Conservation (phyloP, 2,113 vertebrate species). For the Sakesphorus luctuosus region DNA sequence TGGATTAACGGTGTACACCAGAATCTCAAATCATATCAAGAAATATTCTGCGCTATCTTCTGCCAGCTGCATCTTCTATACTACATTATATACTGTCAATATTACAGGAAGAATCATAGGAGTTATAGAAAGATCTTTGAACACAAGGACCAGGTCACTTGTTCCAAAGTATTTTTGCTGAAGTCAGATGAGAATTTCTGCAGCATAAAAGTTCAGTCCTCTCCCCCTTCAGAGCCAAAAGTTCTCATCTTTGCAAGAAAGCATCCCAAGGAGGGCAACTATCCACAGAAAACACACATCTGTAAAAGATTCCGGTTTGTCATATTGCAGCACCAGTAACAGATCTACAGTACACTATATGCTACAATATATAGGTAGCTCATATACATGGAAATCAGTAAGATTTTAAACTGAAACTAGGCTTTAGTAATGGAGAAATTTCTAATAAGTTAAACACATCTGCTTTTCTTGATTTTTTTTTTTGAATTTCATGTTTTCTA, state of each 20-base stretch:
- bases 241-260: background rate
- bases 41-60: background rate
- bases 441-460: background rate
- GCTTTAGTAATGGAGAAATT: background rate
- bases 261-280: background rate
- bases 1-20: background rate
- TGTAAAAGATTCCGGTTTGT: background rate
- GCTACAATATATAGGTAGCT: background rate
- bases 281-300: background rate
- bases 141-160: background rate
- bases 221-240: background rate
- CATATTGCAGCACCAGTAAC: background rate
- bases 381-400: background rate
- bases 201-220: background rate
- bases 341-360: background rate
- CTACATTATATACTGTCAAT: background rate
- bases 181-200: background rate
- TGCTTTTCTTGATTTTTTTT: background rate
- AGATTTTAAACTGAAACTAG: background rate
- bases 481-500: background rate
- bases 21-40: background rate
- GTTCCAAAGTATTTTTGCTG: background rate
- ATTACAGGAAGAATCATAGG: background rate
- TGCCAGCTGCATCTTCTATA: background rate
- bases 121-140: background rate